Evolutionary conservation across 2,113 vertebrate genomes (phyloP).

Genomic region (Gallinago jamesoni): DNA sequence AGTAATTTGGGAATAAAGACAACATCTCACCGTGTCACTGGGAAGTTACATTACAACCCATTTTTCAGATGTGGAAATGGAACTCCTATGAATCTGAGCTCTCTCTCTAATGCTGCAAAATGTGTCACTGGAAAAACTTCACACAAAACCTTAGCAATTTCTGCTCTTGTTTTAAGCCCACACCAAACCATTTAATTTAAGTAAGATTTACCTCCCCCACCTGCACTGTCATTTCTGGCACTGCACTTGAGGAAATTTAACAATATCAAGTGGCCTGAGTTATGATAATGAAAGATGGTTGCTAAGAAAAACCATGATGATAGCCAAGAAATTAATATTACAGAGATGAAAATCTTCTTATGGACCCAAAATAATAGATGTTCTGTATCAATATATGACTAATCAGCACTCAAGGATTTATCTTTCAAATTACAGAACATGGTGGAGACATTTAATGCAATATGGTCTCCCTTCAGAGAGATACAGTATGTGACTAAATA

Average conservation of each 20-base stretch:
- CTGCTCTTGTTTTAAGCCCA: constrained; percentile 55
- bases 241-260: constrained; percentile 46
- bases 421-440: constrained; percentile 65
- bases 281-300: constrained; percentile 54
- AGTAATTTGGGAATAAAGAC: background rate
- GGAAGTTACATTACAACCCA: background rate
- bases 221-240: constrained; percentile 56
- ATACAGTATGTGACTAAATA: constrained; percentile 68
- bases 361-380: constrained; percentile 68
- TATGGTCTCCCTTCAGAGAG: constrained; percentile 67
- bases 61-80: background rate
- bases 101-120: constrained; percentile 68
- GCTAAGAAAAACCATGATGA: constrained; percentile 54
- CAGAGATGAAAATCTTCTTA: constrained; percentile 61
- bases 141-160: constrained; percentile 32
- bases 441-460: constrained; percentile 72
- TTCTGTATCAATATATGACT: constrained; percentile 68
- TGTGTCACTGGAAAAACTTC: constrained; percentile 56
- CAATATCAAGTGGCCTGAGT: constrained; percentile 31
- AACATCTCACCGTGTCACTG: background rate
- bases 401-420: constrained; percentile 68
- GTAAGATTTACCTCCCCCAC: constrained; percentile 60
- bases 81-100: background rate
- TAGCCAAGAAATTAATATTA: constrained; percentile 65
- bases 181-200: constrained; percentile 63